Percentiles rank a stretch among this genome's conserved stretches.
phyloP scores from a whole-genome alignment of 2,888 invertebrate species.

The Synanthedon vespiformis region DNA sequence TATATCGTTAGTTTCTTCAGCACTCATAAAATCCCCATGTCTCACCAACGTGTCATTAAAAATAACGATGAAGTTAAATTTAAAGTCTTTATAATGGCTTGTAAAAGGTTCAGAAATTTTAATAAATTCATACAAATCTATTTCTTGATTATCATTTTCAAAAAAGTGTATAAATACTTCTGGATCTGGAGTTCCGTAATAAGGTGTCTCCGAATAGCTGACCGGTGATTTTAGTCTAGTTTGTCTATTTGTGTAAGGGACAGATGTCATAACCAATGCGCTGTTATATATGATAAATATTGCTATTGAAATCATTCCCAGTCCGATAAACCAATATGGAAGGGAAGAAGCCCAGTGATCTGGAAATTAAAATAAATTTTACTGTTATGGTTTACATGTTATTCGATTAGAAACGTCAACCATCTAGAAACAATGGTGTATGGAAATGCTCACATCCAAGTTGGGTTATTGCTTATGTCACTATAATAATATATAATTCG shows the following conservation, averaged over 20 bases:
- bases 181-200: slow-evolving; percentile 9
- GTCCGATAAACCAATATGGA: slow-evolving; percentile 47
- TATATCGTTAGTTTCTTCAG: slow-evolving; percentile 39
- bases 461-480: too few species aligned
- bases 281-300: slow-evolving; percentile 49
- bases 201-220: slow-evolving; percentile 8
- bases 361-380: slow-evolving; percentile 21
- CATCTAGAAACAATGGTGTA: too few species aligned
- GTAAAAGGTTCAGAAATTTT: slow-evolving; percentile 37
- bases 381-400: too few species aligned
- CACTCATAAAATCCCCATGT: slow-evolving; percentile 17
- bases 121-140: slow-evolving; percentile 31
- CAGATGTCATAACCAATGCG: slow-evolving; percentile 29
- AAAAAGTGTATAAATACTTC: slow-evolving; percentile 48
- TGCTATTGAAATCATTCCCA: slow-evolving; percentile 45
- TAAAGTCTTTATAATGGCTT: slow-evolving; percentile 31
- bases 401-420: too few species aligned
- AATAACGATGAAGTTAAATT: slow-evolving; percentile 39
- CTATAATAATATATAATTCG: too few species aligned
- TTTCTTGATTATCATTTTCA: slow-evolving; percentile 22
- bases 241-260: slow-evolving; percentile 23
- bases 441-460: too few species aligned
- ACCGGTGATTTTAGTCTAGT: slow-evolving; percentile 8
- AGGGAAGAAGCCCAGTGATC: slow-evolving; percentile 48
- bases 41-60: slow-evolving; percentile 30